Evolutionary conservation across 2,888 invertebrate genomes (phyloP), one percentile per base, ranked within the genome.

Genomic region (Tupiocoris notatus): DNA sequence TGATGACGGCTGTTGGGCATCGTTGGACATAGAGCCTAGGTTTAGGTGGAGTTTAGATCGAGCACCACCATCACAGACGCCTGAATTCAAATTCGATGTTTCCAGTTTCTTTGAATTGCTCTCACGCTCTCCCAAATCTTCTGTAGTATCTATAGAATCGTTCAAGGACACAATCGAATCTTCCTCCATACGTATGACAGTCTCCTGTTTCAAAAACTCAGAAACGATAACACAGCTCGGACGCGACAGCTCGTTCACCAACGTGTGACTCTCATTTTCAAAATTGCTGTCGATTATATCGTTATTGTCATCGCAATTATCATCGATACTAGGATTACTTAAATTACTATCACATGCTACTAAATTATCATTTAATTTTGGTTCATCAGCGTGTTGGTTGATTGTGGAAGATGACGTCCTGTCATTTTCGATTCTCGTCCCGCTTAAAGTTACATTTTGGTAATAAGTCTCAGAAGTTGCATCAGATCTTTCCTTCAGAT

Each of bases 341-440:
- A 78, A 78, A 65, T 77, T 78, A 78, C 74, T 78, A 78, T 78
- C 78, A 78, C 78, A 78, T 75, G 39, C 39, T 3, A 61, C 68
- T 75, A 66, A 64, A 57, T 78, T 76, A 73, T 63, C 73, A 54
- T 73, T 73, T 73, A 62, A 73, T 54, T 73, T 64, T 73, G 73
- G 62, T 73, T 73, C 71, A 62, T 62, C 71, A 24, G 59, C 12
- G 17, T 25, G 39, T 12, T 39, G 39, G 39, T 39, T 12, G 12
- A 12, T 12, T 12, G 3, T 3, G 12, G 12, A 12, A 39, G 3
- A 3, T 3, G 39, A 3, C 39, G 3, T 39, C 12, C 12, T 12
- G 12, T 12, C 39, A 12, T 39, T 12, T 12, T 12, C 39, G 39
- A 3, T 39, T 39, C 12, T 12, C 39, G 39, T 25, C 25, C 17